These are phyloP conservation scores for Tetranychus truncatus DNA, from an alignment of 2,888 invertebrate genomes.

Conservation along the genomic window DNA sequence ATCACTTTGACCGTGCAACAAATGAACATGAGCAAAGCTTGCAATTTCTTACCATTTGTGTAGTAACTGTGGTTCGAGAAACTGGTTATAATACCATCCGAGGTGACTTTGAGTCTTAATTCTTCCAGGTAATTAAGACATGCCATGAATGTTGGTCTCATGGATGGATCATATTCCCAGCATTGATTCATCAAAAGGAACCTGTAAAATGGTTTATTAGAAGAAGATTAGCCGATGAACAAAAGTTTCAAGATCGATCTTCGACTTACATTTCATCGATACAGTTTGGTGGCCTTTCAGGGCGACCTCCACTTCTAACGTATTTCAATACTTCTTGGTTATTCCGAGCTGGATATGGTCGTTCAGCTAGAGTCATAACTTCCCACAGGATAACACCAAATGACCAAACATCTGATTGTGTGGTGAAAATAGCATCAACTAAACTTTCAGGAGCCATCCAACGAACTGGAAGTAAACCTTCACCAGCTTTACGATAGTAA, in stretches of 20 bases:
- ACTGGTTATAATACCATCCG: constrained; percentile 10
- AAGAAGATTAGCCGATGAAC: not conserved
- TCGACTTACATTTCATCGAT: constrained; percentile 44
- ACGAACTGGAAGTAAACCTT: constrained; percentile 70
- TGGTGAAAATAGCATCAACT: constrained; percentile 85
- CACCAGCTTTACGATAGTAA: constrained; percentile 84
- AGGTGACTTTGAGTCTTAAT: constrained; percentile 15
- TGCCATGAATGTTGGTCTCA: constrained; percentile 66
- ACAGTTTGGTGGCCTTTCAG: constrained; percentile 53
- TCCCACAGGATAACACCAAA: constrained; percentile 73
- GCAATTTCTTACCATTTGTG: not conserved
- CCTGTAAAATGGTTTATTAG: constrained; percentile 35
- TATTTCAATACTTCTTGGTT: constrained; percentile 79
- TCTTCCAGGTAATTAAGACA: constrained; percentile 48
- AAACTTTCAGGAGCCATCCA: constrained; percentile 98
- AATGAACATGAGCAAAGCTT: not conserved
- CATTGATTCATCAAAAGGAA: constrained; percentile 67
- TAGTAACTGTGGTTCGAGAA: constrained; percentile 10
- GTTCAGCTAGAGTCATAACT: constrained; percentile 82
- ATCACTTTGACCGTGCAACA: not conserved
- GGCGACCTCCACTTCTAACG: constrained; percentile 65
- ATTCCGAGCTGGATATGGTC: constrained; percentile 81
- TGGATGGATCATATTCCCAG: constrained; percentile 64
- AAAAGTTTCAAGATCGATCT: not conserved
- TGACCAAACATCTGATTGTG: constrained; percentile 69